A percentile compares a stretch with the other conserved stretches of the same genome.
phyloP scores from a whole-genome alignment of 2,797 vertebrate genomes.

The Phrynocephalus guinanensis region DNA sequence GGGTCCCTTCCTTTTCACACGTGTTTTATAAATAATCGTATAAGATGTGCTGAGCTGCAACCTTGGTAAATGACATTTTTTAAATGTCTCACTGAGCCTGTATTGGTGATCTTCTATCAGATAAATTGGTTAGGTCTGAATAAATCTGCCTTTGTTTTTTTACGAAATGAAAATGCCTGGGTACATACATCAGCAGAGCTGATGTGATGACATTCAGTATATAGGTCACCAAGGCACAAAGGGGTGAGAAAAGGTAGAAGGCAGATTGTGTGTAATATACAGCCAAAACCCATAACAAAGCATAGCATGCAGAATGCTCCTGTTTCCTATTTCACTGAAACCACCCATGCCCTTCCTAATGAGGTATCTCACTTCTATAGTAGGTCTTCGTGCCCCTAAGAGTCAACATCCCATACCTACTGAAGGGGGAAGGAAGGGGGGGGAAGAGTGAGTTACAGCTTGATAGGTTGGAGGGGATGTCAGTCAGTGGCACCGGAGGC shows the following conservation, averaged over 20 bases:
- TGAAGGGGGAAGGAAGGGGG: too few species aligned
- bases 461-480: too few species aligned
- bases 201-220: neutral
- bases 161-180: neutral
- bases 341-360: neutral
- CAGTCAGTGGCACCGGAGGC: too few species aligned
- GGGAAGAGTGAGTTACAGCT: too few species aligned
- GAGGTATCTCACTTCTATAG: too few species aligned
- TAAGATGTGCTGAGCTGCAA: neutral
- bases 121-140: slow-evolving; percentile 12
- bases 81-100: slow-evolving; percentile 16
- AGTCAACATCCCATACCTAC: neutral
- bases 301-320: neutral
- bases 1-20: too few species aligned
- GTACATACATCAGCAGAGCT: slow-evolving; percentile 6
- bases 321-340: neutral
- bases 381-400: neutral
- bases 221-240: neutral
- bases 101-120: neutral
- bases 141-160: neutral
- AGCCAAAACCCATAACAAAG: neutral
- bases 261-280: neutral
- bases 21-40: neutral
- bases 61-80: slow-evolving; percentile 19
- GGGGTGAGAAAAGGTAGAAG: neutral